Base-by-base conservation (phyloP, 2,888 invertebrate species). In the Andrena minutula region DNA sequence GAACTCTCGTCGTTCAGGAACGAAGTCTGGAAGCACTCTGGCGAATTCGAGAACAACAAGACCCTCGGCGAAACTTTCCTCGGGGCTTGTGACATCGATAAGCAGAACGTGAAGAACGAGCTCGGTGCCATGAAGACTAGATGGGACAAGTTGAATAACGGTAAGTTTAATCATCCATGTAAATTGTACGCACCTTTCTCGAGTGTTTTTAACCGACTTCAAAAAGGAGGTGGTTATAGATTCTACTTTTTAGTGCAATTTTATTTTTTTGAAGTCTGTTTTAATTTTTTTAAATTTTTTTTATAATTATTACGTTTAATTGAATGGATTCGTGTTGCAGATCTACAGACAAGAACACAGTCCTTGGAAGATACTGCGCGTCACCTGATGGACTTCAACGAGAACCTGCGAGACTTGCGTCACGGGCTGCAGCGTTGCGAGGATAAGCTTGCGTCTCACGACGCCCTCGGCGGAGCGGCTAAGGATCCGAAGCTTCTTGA, bases 11-110 rank as follows among this genome's bases (percentile, higher is more conserved):
- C 96, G 66, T 97, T 99, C 95, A 96, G 98, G 89, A 98, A 98
- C 91, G 99, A 99, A 90, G 96, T 99, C 0, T 97, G 98, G 97
- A 98, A 98, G 93, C 97, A 97, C 91, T 97, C 98, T 16, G 98
- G 98, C 10, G 99, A 99, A 94, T 98, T 97, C 90, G 99, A 99
- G 91, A 98, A 97, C 93, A 97, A 97, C 86, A 96, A 96, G 91
- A 96, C 97, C 0, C 94, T 98, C 2, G 99, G 99, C 0, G 98
- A 98, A 90, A 96, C 97, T 0, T 98, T 99, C 95, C 95, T 99
- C 69, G 96, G 96, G 0, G 96, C 97, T 64, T 98, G 98, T 88
- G 99, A 99, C 92, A 96, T 97, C 69, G 99, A 99, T 91, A 98
- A 98, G 92, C 98, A 98, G 65, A 96, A 97, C 1, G 97, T 99